These are phyloP conservation scores for Pelochelys cantorii DNA, from an alignment of 2,797 vertebrate species.

Conservation along the genomic window DNA sequence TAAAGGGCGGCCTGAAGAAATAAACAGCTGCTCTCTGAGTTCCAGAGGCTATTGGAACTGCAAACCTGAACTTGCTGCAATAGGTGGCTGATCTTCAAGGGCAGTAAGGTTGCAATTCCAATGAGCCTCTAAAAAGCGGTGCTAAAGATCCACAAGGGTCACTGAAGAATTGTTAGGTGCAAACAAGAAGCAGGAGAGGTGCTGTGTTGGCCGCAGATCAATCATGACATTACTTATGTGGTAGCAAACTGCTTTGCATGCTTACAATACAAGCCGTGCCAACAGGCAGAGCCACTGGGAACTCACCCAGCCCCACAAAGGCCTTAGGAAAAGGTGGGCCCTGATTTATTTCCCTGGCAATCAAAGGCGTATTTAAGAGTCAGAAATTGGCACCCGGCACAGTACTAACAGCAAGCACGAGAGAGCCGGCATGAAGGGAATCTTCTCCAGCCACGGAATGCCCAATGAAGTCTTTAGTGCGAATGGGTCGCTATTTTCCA, in stretches of 20 bases:
- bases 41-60: too few species aligned
- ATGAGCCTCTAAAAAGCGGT: too few species aligned
- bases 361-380: not conserved
- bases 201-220: not conserved
- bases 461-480: not conserved
- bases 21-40: not conserved
- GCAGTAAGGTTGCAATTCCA: not conserved
- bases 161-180: not conserved
- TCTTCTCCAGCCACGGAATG: not conserved
- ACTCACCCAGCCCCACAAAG: not conserved
- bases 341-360: not conserved
- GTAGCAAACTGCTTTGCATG: not conserved
- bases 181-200: not conserved
- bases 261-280: not conserved
- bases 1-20: not conserved
- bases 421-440: not conserved
- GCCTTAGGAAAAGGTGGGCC: not conserved
- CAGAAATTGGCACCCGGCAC: not conserved
- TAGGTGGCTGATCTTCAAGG: too few species aligned
- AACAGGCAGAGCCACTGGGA: not conserved
- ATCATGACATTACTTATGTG: not conserved
- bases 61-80: too few species aligned
- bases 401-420: not conserved
- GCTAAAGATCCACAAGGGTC: not conserved
- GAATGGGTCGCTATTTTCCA: not conserved